Conservation (phyloP, 2,113 vertebrate species). For the Crypturellus undulatus region DNA sequence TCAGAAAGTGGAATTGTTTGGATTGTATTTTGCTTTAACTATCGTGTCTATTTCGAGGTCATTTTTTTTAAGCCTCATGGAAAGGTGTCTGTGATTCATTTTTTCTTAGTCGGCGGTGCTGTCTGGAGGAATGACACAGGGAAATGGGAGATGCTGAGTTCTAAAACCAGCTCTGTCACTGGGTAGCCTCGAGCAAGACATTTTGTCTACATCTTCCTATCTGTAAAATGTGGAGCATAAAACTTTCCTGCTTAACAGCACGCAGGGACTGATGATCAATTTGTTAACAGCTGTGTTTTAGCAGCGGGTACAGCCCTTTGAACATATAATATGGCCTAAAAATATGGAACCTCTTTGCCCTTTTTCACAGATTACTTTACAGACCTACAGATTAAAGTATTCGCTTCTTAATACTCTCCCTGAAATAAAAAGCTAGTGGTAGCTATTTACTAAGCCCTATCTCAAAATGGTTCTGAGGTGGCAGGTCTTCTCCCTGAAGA, state of each 20-base stretch:
- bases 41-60: constrained; percentile 14
- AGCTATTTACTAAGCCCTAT: background rate
- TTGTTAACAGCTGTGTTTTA: constrained; percentile 52
- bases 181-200: background rate
- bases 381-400: constrained; percentile 24
- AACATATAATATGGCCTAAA: constrained; percentile 22
- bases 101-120: background rate
- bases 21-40: constrained; percentile 37
- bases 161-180: background rate
- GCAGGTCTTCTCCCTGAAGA: background rate
- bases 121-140: constrained; percentile 20
- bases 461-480: background rate
- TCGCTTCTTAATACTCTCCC: background rate
- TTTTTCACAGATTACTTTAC: constrained; percentile 12
- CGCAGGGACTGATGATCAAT: constrained; percentile 28
- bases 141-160: background rate
- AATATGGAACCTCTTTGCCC: constrained; percentile 37
- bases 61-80: constrained; percentile 10
- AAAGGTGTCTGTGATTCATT: background rate
- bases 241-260: background rate
- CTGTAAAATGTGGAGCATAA: background rate
- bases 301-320: constrained; percentile 4
- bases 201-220: constrained; percentile 12
- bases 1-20: background rate
- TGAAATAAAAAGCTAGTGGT: background rate